Base-by-base conservation (phyloP, 1,140 invertebrate species). In the Armadillidium nasatum region DNA sequence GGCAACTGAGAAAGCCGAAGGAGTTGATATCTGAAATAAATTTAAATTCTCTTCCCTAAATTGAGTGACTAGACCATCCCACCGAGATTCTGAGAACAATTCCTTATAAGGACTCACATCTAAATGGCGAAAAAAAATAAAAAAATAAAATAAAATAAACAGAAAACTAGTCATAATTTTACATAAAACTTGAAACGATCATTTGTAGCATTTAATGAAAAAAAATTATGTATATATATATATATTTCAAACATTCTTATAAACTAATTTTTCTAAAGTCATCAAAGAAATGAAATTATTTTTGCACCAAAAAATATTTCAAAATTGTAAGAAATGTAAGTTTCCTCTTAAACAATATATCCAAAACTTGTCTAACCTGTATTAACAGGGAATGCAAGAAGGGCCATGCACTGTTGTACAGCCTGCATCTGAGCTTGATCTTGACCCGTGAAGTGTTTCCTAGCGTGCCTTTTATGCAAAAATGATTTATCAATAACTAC, bases 11-110 rank as follows among this genome's bases (percentile, higher is more conserved):
- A 99, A 94, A 13, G 96, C 92, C 68, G 95, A 95, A 81, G 94
- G 92, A 74, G 90, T 90, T 50, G 94, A 93, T 44, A 99, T 86
- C 86, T 98, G 96, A 85, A 96, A 96, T 44, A 98, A 87, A 81
- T 94, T 91, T 83, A 94, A 96, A 85, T 97, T 97, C 85, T 97
- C 96, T 82, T 92, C 89, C 21, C 96, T 89, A 85, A 98, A 98
- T 85, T 97, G 94, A 79, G 91, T 87, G 74, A 97, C 93, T 33
- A 99, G 87, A 77, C 88, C 88, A 33, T 91, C 86, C 96, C 96
- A 99, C 76, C 91, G 87, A 3, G 80, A 86, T 76, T 88, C 87
- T 82, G 90, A 88, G 21, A 93, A 84, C 21, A 93, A 83, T 82
- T 91, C 89, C 85, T 89, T 90, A 79, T 92, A 91, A 21, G 89